phyloP scores from a whole-genome alignment of 2,888 invertebrate species.

The Bombylius discolor region DNA sequence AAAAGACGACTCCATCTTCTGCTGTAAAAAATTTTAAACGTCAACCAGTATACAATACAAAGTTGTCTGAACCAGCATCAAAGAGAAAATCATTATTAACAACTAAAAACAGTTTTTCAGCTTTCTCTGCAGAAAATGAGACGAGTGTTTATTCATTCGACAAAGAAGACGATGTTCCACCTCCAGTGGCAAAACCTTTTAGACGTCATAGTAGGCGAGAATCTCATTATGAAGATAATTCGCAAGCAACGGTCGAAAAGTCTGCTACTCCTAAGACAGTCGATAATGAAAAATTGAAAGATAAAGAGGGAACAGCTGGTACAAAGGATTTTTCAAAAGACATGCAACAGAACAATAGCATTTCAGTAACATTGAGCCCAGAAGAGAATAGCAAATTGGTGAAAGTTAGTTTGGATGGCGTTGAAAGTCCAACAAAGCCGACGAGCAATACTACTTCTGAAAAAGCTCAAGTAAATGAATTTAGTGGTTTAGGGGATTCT shows the following conservation, averaged over 20 bases:
- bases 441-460: slow-evolving; percentile 10
- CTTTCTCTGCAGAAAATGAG: slow-evolving; percentile 55
- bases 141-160: slow-evolving; percentile 61
- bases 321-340: slow-evolving; percentile 22
- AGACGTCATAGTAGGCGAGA: slow-evolving; percentile 39
- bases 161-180: slow-evolving; percentile 44
- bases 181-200: slow-evolving; percentile 41
- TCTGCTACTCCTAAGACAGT: slow-evolving; percentile 20
- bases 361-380: slow-evolving; percentile 33
- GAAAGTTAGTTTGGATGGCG: slow-evolving; percentile 42
- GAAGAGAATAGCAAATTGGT: slow-evolving; percentile 39
- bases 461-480: slow-evolving; percentile 10
- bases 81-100: slow-evolving; percentile 1
- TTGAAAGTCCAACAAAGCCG: slow-evolving; percentile 20
- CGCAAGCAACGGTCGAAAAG: slow-evolving; percentile 9
- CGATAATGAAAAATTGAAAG: slow-evolving; percentile 22
- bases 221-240: slow-evolving; percentile 24
- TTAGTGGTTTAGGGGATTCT: slow-evolving; percentile 37
- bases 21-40: slow-evolving; percentile 19
- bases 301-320: slow-evolving; percentile 19
- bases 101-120: slow-evolving; percentile 24
- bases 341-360: slow-evolving; percentile 13
- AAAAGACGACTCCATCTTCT: background rate
- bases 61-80: slow-evolving; percentile 39
- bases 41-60: slow-evolving; percentile 43